Percentiles rank a stretch among this genome's conserved stretches.
Evolutionary conservation across 1,140 invertebrate species (phyloP).

Genomic region (Bombus sibiricus): DNA sequence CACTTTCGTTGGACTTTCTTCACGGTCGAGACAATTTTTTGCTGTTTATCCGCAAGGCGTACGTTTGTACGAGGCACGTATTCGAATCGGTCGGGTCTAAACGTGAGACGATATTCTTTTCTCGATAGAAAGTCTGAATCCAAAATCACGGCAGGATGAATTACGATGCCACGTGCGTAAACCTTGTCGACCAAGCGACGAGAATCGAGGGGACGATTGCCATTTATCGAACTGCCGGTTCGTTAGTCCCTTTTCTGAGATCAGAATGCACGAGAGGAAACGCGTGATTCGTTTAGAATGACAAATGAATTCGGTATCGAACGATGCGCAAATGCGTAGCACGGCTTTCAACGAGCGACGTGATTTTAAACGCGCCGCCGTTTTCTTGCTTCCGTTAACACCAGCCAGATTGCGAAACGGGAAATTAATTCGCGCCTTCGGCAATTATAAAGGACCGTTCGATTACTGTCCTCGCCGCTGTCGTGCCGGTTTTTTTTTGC

Average conservation of each 20-base stretch:
- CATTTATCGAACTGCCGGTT: slow-evolving; percentile 53
- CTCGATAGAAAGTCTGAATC: slow-evolving; percentile 69
- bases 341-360: slow-evolving; percentile 20
- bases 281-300: slow-evolving; percentile 56
- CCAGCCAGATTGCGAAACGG: slow-evolving; percentile 29
- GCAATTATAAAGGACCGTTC: background rate
- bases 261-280: slow-evolving; percentile 62
- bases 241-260: slow-evolving; percentile 60
- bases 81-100: slow-evolving; percentile 11
- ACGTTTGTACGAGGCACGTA: background rate
- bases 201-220: slow-evolving; percentile 36
- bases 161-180: slow-evolving; percentile 62
- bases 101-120: slow-evolving; percentile 44
- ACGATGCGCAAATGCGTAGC: slow-evolving; percentile 45
- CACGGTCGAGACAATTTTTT: slow-evolving; percentile 40
- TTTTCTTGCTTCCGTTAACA: slow-evolving; percentile 46
- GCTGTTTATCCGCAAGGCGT: slow-evolving; percentile 9
- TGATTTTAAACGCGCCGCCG: slow-evolving; percentile 41
- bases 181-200: slow-evolving; percentile 15
- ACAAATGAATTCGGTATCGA: slow-evolving; percentile 57
- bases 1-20: slow-evolving; percentile 73
- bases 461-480: background rate
- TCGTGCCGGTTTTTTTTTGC: background rate
- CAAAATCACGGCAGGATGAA: slow-evolving; percentile 48
- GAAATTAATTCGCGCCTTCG: slow-evolving; percentile 28